phyloP scores from a whole-genome alignment of 2,113 vertebrate species.

The Apteryx mantelli region DNA sequence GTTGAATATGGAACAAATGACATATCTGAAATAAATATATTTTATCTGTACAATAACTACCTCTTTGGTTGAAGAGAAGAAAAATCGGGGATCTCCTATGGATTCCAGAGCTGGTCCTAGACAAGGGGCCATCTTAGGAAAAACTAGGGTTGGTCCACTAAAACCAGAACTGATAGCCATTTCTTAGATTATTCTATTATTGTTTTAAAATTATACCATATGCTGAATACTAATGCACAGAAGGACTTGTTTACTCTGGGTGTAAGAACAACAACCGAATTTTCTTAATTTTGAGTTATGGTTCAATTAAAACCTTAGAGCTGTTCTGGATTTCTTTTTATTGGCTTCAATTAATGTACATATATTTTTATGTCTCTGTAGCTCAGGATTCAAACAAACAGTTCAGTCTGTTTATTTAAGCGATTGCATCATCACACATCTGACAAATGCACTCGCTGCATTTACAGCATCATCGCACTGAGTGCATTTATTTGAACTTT shows the following conservation, averaged over 20 bases:
- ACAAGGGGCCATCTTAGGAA: neutral
- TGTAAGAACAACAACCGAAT: neutral
- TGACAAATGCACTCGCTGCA: conserved; percentile 76
- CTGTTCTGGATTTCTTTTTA: conserved; percentile 46
- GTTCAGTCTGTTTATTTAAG: conserved; percentile 75
- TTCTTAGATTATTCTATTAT: neutral
- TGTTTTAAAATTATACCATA: neutral
- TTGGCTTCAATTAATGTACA: conserved; percentile 15
- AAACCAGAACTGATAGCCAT: neutral
- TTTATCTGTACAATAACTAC: neutral
- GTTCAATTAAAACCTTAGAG: conserved; percentile 16
- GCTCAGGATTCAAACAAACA: conserved; percentile 73
- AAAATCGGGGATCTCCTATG: accelerated
- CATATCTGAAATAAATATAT: neutral
- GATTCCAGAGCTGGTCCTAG: neutral
- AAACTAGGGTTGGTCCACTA: neutral
- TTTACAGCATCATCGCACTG: conserved; percentile 43
- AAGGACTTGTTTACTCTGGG: conserved; percentile 17
- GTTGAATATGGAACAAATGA: neutral
- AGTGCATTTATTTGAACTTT: conserved; percentile 82
- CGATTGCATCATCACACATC: conserved; percentile 76
- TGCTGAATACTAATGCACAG: neutral
- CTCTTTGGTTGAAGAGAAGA: neutral
- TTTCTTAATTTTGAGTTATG: conserved; percentile 26
- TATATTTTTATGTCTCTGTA: conserved; percentile 54